phyloP scores from a whole-genome alignment of 2,113 vertebrate species.

The Sapajus apella region DNA sequence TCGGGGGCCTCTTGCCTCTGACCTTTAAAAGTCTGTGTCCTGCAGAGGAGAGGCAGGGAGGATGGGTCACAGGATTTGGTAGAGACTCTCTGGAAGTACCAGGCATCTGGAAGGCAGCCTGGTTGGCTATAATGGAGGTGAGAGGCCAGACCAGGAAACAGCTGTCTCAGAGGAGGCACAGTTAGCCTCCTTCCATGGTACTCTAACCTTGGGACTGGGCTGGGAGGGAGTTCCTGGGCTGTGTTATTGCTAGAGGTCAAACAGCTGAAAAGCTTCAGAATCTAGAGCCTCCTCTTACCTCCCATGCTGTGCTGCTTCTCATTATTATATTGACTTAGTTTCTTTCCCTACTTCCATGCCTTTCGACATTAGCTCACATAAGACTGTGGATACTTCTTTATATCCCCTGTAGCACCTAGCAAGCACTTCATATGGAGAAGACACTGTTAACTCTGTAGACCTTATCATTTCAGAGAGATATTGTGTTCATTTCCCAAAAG shows the following conservation, averaged over 20 bases:
- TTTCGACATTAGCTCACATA: neutral
- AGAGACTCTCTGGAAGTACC: neutral
- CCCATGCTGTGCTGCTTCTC: neutral
- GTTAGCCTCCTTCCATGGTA: neutral
- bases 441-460: neutral
- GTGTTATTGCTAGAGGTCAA: neutral
- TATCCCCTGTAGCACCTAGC: neutral
- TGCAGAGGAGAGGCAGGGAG: neutral
- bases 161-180: neutral
- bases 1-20: neutral
- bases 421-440: conserved; percentile 19
- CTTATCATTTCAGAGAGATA: neutral
- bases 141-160: neutral
- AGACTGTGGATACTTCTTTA: neutral
- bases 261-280: neutral
- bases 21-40: conserved; percentile 10
- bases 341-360: neutral
- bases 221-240: neutral
- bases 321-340: neutral
- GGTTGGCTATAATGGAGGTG: neutral
- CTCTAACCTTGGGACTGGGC: neutral
- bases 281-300: neutral
- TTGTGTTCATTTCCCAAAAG: neutral
- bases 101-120: neutral
- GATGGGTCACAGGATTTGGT: neutral